Evolutionary conservation across 2,113 vertebrate species (phyloP).

Genomic region (Zeus faber): DNA sequence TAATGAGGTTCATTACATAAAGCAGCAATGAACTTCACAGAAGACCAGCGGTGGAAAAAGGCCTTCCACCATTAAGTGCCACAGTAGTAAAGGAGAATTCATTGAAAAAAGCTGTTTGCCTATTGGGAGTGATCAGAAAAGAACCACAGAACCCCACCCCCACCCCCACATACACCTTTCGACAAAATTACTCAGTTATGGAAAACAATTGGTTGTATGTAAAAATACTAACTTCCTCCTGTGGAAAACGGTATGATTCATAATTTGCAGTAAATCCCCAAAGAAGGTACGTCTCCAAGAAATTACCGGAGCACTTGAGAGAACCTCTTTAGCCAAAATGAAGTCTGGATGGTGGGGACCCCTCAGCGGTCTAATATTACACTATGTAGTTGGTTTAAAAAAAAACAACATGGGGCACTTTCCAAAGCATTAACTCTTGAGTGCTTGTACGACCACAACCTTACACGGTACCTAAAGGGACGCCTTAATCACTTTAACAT

Average conservation of each 20-base stretch:
- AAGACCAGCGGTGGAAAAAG: slow-evolving; percentile 7
- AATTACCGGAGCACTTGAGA: not conserved
- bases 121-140: slow-evolving; percentile 18
- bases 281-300: not conserved
- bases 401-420: not conserved
- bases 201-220: not conserved
- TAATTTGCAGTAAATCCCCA: not conserved
- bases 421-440: slow-evolving; percentile 8
- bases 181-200: not conserved
- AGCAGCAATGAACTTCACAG: slow-evolving; percentile 45
- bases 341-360: not conserved
- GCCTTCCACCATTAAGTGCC: slow-evolving; percentile 20
- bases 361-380: not conserved
- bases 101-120: slow-evolving; percentile 25
- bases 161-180: too few species aligned
- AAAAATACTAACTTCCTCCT: not conserved
- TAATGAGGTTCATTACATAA: slow-evolving; percentile 59
- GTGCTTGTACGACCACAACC: not conserved
- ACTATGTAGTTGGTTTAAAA: not conserved
- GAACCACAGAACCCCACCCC: not conserved
- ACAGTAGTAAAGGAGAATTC: slow-evolving; percentile 25
- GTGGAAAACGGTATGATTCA: not conserved
- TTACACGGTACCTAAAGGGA: slow-evolving; percentile 7
- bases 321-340: not conserved
- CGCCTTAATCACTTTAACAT: slow-evolving; percentile 21